These are phyloP conservation scores for Pseudochirops cupreus DNA, from an alignment of 2,797 vertebrate species.

Conservation along the genomic window DNA sequence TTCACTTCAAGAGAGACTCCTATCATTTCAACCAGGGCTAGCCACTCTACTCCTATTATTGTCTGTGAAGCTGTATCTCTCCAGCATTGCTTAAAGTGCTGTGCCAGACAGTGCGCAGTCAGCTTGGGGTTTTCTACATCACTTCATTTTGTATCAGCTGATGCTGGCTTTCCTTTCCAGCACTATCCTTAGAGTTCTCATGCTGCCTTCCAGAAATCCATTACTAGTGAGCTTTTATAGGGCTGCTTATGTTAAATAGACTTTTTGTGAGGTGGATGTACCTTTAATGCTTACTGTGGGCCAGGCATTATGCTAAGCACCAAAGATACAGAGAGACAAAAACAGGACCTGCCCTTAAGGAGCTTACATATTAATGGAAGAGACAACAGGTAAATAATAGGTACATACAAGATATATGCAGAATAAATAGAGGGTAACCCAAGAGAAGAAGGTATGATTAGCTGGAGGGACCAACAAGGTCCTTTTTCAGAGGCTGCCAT, in stretches of 20 bases:
- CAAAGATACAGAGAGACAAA: too few relatives aligned
- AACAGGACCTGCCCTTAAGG: not conserved
- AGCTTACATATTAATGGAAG: not conserved
- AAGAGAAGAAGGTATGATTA: too few relatives aligned
- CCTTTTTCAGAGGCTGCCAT: too few relatives aligned
- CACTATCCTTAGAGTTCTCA: conserved; percentile 38
- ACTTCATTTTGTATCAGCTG: conserved; percentile 41
- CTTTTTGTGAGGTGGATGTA: not conserved
- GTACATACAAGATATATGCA: too few relatives aligned
- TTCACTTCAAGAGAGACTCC: not conserved
- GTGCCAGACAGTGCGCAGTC: conserved; percentile 20
- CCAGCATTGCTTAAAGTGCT: conserved; percentile 5
- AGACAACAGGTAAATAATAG: too few relatives aligned
- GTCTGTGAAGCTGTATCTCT: not conserved
- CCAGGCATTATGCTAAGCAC: not conserved
- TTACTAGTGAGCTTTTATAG: conserved; percentile 36
- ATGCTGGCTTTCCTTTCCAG: conserved; percentile 38
- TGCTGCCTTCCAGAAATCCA: conserved; percentile 52
- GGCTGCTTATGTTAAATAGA: conserved; percentile 51
- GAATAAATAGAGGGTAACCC: too few relatives aligned
- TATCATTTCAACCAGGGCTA: not conserved
- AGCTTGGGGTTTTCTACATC: conserved; percentile 30
- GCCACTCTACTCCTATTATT: not conserved
- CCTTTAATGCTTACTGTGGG: not conserved
- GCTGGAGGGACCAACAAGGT: too few relatives aligned